A percentile compares a stretch with the other conserved stretches of the same genome.
phyloP scores from a whole-genome alignment of 1,140 invertebrate species.

The Heliconius eleuchia region DNA sequence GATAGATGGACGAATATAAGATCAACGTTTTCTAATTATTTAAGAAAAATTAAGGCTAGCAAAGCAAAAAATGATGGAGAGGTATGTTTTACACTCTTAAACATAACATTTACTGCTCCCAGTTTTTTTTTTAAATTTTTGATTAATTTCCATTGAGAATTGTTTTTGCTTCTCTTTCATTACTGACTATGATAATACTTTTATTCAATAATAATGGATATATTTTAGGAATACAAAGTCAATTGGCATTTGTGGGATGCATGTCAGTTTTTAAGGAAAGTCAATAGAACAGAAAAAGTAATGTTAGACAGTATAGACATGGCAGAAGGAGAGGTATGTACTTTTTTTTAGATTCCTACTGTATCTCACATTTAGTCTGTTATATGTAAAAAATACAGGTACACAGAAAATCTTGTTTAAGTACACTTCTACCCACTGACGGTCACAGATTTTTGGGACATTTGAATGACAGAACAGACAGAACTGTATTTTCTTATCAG shows the following conservation, averaged over 20 bases:
- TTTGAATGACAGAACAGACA: too few relatives aligned
- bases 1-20: conserved; percentile 75
- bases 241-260: conserved; percentile 73
- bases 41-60: conserved; percentile 67
- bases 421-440: too few relatives aligned
- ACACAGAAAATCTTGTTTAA: too few relatives aligned
- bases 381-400: too few relatives aligned
- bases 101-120: too few relatives aligned
- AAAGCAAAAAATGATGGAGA: conserved; percentile 51
- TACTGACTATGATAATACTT: too few relatives aligned
- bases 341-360: background rate
- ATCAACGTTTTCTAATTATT: conserved; percentile 70
- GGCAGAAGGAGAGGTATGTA: conserved; percentile 9
- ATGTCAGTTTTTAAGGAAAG: conserved; percentile 65
- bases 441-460: too few relatives aligned
- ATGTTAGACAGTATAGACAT: conserved; percentile 14
- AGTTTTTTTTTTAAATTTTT: too few relatives aligned
- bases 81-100: conserved; percentile 39
- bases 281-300: conserved; percentile 47
- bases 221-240: conserved; percentile 58
- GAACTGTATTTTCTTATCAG: too few relatives aligned
- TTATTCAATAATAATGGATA: background rate
- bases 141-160: too few relatives aligned
- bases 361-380: too few relatives aligned
- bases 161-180: too few relatives aligned